These are phyloP conservation scores for Myxocyprinus asiaticus DNA, from an alignment of 2,113 vertebrate genomes.

Conservation along the genomic window DNA sequence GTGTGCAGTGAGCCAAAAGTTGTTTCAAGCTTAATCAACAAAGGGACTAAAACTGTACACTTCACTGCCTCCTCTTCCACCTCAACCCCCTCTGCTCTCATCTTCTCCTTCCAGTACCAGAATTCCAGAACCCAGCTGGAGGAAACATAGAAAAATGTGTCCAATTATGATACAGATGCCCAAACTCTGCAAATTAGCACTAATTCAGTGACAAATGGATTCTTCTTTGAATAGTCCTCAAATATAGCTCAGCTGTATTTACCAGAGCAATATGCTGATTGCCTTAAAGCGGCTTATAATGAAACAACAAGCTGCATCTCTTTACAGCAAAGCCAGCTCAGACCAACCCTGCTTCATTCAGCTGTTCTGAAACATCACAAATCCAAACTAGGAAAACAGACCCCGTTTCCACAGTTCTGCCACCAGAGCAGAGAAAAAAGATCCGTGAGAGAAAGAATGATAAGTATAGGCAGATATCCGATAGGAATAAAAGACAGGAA, in stretches of 20 bases:
- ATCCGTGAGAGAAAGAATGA: neutral
- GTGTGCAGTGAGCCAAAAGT: conserved; percentile 27
- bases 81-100: neutral
- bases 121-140: conserved; percentile 74
- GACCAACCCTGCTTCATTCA: neutral
- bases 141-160: conserved; percentile 77
- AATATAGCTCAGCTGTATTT: conserved; percentile 76
- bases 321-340: neutral
- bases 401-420: neutral
- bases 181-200: conserved; percentile 80
- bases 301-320: conserved; percentile 44
- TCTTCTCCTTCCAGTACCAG: conserved; percentile 18
- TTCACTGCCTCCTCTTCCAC: conserved; percentile 25
- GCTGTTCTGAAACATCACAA: neutral
- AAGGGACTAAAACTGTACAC: conserved; percentile 31
- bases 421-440: no score
- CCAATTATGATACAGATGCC: conserved; percentile 78
- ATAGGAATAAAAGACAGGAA: conserved; percentile 27
- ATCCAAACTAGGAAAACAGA: neutral
- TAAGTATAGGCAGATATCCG: conserved; percentile 14
- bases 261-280: conserved; percentile 77
- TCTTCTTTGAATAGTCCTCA: conserved; percentile 56
- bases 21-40: conserved; percentile 48
- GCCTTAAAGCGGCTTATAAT: conserved; percentile 64
- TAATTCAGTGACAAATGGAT: conserved; percentile 82